Conservation (phyloP, 1,140 invertebrate species). For the Pectinophora gossypiella region DNA sequence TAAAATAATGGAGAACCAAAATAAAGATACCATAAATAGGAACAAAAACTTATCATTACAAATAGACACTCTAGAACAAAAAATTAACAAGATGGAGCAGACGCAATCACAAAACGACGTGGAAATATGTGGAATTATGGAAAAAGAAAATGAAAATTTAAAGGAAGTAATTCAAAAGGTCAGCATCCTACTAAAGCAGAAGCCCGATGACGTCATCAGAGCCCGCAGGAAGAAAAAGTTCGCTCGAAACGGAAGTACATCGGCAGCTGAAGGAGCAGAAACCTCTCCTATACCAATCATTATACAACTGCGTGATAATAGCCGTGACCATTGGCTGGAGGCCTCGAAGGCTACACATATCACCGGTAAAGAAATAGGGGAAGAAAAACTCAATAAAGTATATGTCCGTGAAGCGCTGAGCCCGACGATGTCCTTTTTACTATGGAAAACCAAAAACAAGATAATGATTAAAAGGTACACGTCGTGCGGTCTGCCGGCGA, state of each 20-base stretch:
- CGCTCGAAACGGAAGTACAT: too few species aligned
- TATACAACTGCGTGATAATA: not conserved
- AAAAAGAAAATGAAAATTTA: not conserved
- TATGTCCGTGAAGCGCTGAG: not conserved
- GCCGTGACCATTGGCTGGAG: not conserved
- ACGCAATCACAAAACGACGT: not conserved
- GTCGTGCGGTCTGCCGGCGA: too few species aligned
- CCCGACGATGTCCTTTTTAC: not conserved
- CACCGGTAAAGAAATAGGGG: not conserved
- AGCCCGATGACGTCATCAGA: not conserved
- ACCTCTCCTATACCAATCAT: not conserved
- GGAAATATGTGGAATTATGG: constrained; percentile 2
- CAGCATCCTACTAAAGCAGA: not conserved
- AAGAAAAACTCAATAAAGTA: not conserved
- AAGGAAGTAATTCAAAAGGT: not conserved
- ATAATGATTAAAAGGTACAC: not conserved
- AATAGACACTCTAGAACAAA: not conserved
- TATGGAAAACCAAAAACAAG: not conserved
- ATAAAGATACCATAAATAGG: not conserved
- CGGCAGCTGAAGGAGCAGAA: not conserved
- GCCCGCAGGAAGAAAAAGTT: not conserved
- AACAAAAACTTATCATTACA: not conserved
- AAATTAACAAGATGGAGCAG: not conserved
- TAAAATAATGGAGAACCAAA: not conserved
- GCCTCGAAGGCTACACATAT: not conserved